Base-by-base conservation (phyloP, 1,140 invertebrate genomes). In the Paralvinella palmiformis region DNA sequence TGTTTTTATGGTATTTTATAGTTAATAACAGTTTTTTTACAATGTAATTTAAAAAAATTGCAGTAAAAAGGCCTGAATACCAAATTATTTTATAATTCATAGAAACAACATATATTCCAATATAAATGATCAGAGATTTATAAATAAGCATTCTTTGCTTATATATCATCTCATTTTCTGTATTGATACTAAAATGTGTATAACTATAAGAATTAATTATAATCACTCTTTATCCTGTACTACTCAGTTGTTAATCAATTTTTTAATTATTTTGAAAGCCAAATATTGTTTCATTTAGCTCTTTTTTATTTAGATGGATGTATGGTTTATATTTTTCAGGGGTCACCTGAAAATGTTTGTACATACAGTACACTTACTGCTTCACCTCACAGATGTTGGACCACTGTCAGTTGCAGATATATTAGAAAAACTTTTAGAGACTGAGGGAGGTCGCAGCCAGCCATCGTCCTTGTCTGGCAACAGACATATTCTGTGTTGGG, bases 401-500 rank as follows among this genome's bases (percentile, higher is more conserved):
- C 45, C 60, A 0, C 53, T 80, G 7, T 72, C 71, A 6, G 73
- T 79, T 6, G 70, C 63, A 20, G 72, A 77, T 44, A 69, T 81
- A 48, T 57, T 80, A 13, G 27, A 31, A 13, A 74, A 71, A 20
- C 64, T 80, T n/a, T 50, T 75, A 29, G 73, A 74, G 7, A 74
- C 70, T 36, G 73, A 77, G 60, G 77, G 78, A 41, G 75, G 75
- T 0, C 72, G 68, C 13, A 72, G 74, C 15, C 76, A 74, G 52
- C 67, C 71, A 0, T 68, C 71, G 29, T 62, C 72, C 5, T 20
- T 81, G 7, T 55, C 75, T 7, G 75, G 75, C 7, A 69, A 58
- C 59, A 76, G 75, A 64, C 77, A 78, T 68, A 60, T 77, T 32
- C 63, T 76, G 13, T 76, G 75, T 57, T 81, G 79, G 79, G 77